Percentiles rank a stretch among this genome's conserved stretches.
These are phyloP conservation scores for Chironex yamaguchii DNA, from an alignment of 30 jellyfish, hydroid and myxozoan genomes.

Conservation along the genomic window DNA sequence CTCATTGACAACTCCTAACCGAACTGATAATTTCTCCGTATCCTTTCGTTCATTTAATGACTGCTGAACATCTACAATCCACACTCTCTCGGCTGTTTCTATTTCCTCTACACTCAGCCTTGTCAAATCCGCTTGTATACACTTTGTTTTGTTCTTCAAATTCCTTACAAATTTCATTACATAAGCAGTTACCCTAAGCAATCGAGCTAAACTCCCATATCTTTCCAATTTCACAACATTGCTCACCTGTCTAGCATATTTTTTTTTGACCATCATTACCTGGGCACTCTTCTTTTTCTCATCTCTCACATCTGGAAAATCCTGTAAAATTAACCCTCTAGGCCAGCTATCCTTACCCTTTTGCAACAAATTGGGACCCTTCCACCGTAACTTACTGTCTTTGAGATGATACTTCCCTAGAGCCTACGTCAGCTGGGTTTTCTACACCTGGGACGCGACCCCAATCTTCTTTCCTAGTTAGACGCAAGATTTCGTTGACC, in stretches of 20 bases:
- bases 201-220: slow-evolving; percentile 18
- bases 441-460: slow-evolving; percentile 19
- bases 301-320: slow-evolving; percentile 2
- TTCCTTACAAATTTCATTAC: slow-evolving; percentile 53
- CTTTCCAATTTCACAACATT: slow-evolving; percentile 11
- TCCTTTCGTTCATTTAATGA: slow-evolving; percentile 10
- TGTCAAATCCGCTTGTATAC: neutral
- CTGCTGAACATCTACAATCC: slow-evolving; percentile 54
- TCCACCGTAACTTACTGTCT: neutral
- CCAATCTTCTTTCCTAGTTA: neutral
- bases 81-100: slow-evolving; percentile 53
- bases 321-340: neutral
- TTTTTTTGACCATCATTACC: slow-evolving; percentile 6
- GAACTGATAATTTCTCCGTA: slow-evolving; percentile 12
- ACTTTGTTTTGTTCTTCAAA: slow-evolving; percentile 31
- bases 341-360: slow-evolving; percentile 31
- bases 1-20: slow-evolving; percentile 54
- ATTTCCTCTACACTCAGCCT: slow-evolving; percentile 54
- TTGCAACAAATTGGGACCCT: neutral
- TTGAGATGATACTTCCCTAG: slow-evolving; percentile 7
- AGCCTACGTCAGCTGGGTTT: slow-evolving; percentile 21
- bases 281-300: slow-evolving; percentile 4
- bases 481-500: slow-evolving; percentile 1
- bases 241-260: slow-evolving; percentile 7
- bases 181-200: slow-evolving; percentile 65